Percentiles rank a stretch among this genome's conserved stretches.
Conservation (phyloP, 2,888 invertebrate genomes). For the Aspidiotus rigidus region DNA sequence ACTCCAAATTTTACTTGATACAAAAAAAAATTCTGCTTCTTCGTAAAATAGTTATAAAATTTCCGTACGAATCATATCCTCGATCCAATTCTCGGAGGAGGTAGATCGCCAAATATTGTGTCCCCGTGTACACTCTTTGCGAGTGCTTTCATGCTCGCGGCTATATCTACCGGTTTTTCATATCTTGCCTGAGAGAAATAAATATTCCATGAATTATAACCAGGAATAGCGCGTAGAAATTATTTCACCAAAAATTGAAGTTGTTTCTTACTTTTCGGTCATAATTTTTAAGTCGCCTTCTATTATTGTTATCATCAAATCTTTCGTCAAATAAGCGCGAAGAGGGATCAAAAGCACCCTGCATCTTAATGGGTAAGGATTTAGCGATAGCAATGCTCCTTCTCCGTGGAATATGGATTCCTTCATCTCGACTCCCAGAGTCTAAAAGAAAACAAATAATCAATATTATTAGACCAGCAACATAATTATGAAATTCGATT, state of each 20-base stretch:
- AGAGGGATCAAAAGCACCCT: slow-evolving; percentile 44
- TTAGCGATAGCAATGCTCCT: slow-evolving; percentile 52
- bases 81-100: slow-evolving; percentile 73
- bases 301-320: slow-evolving; percentile 5
- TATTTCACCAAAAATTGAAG: too few relatives aligned
- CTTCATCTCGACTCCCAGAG: slow-evolving; percentile 53
- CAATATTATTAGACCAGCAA: too few relatives aligned
- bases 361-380: slow-evolving; percentile 70
- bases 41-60: too few relatives aligned
- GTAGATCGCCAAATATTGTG: slow-evolving; percentile 76
- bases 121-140: slow-evolving; percentile 84
- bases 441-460: slow-evolving; percentile 40
- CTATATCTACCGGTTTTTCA: slow-evolving; percentile 64
- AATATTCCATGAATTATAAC: neutral
- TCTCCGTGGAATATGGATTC: slow-evolving; percentile 49
- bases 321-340: slow-evolving; percentile 1
- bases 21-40: too few relatives aligned
- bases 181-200: slow-evolving; percentile 36
- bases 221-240: neutral
- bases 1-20: too few relatives aligned
- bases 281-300: slow-evolving; percentile 8
- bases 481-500: too few relatives aligned
- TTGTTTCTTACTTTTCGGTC: slow-evolving; percentile 1
- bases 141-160: slow-evolving; percentile 83
- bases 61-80: slow-evolving; percentile 49